Evolutionary conservation across 2,113 vertebrate species (phyloP).

Genomic region (Channa maculata): DNA sequence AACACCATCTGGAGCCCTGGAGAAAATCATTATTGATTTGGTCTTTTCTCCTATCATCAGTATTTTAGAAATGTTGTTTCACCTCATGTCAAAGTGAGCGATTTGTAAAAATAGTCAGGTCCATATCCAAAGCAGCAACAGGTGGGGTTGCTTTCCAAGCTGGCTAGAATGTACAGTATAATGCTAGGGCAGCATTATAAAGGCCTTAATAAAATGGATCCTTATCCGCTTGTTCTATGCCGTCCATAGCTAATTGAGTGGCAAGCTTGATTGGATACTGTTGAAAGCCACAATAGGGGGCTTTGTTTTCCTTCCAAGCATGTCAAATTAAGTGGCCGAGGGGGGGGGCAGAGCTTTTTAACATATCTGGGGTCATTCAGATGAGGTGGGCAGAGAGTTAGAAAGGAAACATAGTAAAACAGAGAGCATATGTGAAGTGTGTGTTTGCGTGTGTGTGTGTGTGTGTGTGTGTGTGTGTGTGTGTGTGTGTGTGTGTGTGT

Average conservation of each 20-base stretch:
- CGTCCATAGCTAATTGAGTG: conserved; percentile 65
- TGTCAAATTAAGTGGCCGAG: conserved; percentile 71
- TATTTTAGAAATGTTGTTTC: conserved; percentile 33
- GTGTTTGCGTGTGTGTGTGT: conserved; percentile 29
- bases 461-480: conserved; percentile 40
- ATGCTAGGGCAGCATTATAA: conserved; percentile 11
- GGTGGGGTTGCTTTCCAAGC: conserved; percentile 9
- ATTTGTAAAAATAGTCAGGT: conserved; percentile 5
- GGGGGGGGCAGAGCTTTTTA: conserved; percentile 55
- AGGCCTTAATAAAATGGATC: conserved; percentile 44
- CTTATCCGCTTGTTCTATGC: conserved; percentile 36
- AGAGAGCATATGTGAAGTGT: conserved; percentile 30
- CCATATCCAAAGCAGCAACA: not conserved
- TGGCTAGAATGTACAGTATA: not conserved
- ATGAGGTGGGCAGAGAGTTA: conserved; percentile 54
- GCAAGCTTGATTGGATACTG: conserved; percentile 70
- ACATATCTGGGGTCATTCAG: conserved; percentile 72
- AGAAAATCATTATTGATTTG: conserved; percentile 60
- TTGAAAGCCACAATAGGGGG: conserved; percentile 71
- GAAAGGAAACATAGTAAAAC: conserved; percentile 35
- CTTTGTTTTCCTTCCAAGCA: conserved; percentile 72
- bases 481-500: conserved; percentile 29
- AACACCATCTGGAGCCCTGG: conserved; percentile 44
- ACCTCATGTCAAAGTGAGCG: conserved; percentile 7
- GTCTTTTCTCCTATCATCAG: conserved; percentile 25